Evolutionary conservation across 2,113 vertebrate genomes (phyloP), one percentile per base, ranked within the genome.

Genomic region (Mormyrus iriodes): DNA sequence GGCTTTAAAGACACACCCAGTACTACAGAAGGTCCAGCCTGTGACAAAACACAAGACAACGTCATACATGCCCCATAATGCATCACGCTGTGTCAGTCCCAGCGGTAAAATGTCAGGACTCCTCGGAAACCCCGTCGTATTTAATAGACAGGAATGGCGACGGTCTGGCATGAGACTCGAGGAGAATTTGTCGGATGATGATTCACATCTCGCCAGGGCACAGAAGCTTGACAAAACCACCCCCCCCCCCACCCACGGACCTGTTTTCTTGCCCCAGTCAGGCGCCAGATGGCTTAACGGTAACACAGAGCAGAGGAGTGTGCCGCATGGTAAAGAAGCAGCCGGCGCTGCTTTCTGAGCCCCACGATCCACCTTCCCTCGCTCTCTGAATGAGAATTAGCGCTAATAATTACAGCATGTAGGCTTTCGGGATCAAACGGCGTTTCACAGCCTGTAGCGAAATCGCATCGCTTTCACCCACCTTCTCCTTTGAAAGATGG

Each of bases 101-200:
- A 90, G 92, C 94, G 92, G 94, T 95, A 94, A 94, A 95, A 96
- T 94, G 96, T 96, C 95, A 96, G 97, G 95, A 95, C 90, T 92
- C 95, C 93, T 93, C 94, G 95, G 94, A 96, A 94, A 95, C 92
- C 90, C 94, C 90, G 94, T 94, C 95, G 93, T 94, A 94, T 95
- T 94, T 92, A 94, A 94, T 94, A 92, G 93, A 95, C 96, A 39
- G 31, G 95, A 94, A 95, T 94, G 96, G 92, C 92, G 94, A 92
- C 92, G 94, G 93, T 95, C 90, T 93, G 94, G 95, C 96, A 94
- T 90, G 90, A 88, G 93, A 93, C 94, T 94, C 91, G 73, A 92
- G 93, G 91, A 94, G 90, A 95, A 94, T 95, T 91, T 92, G 90
- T 91, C 93, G 91, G 90, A 92, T 93, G 93, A 95, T 94, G 95